Base-by-base conservation (phyloP, 2,888 invertebrate species). In the Drosophila nigricruria region DNA sequence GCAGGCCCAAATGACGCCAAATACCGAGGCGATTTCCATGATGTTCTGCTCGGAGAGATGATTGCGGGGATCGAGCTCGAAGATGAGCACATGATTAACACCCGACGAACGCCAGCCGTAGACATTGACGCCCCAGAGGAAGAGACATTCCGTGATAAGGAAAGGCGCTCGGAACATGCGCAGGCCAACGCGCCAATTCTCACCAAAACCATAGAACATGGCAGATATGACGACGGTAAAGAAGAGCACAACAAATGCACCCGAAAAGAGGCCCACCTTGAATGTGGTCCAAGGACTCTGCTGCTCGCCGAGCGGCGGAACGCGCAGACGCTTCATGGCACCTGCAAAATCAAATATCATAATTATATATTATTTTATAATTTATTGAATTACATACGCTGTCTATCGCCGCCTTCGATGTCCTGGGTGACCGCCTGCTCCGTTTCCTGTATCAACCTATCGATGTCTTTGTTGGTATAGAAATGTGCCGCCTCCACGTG, bases 291-390 rank as follows among this genome's bases (percentile, higher is more conserved):
- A 96, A 0, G 96, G 96, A 70, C 95, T 96, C 90, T 96, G 96
- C 84, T 96, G 95, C 92, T 97, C 97, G 16, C 97, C 97, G 30
- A 98, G 92, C 4, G 97, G 97, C 0, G 97, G 97, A 1, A 97
- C 97, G 59, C 97, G 93, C 25, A 98, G 93, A 43, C 97, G 94
- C 92, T 97, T 97, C 97, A 97, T 98, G 4, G 97, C 97, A 40
- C 89, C 96, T 77, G 14, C 0, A 18, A 45, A 34, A 36, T 12
- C 0, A 2, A 18, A 8, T 3, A 34, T 9, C 3, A 8, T 9
- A 32, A 20, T 30, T 49, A 32, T 27, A 34, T 9, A 50, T 36
- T 18, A 9, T 52, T 9, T 10, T 27, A 3, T 12, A 27, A 18
- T 16, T n/a, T 30, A 27, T 12, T 9, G 0, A 14, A 4, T n/a